phyloP scores from a whole-genome alignment of 1,140 invertebrate species.

The Forficula auricularia region DNA sequence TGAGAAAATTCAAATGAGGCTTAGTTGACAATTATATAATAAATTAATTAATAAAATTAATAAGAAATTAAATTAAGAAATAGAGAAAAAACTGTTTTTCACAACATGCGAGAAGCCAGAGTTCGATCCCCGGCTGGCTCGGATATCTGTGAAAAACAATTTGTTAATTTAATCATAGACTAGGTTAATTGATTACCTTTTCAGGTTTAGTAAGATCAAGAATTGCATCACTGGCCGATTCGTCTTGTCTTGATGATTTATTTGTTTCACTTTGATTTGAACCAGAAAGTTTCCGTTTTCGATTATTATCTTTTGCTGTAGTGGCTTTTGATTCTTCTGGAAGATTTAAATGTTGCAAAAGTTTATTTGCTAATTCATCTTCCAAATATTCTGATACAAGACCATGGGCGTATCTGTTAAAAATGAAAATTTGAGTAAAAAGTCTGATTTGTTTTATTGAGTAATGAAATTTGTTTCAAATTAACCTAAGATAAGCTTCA shows the following conservation, averaged over 20 bases:
- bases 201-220: constrained; percentile 14
- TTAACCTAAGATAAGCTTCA: not conserved
- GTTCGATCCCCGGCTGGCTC: no score
- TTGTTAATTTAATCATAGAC: no score
- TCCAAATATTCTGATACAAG: constrained; percentile 49
- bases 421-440: not conserved
- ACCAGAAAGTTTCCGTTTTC: constrained; percentile 35
- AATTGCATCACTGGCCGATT: constrained; percentile 11
- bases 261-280: constrained; percentile 24
- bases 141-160: no score
- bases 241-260: constrained; percentile 19
- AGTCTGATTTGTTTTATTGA: no score
- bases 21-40: no score
- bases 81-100: no score
- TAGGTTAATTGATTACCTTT: no score
- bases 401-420: constrained; percentile 37
- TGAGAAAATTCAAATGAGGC: no score
- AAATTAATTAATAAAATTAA: no score
- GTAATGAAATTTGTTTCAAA: not conserved
- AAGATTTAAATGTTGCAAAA: constrained; percentile 40
- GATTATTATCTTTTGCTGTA: constrained; percentile 22
- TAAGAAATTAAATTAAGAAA: no score
- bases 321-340: constrained; percentile 33
- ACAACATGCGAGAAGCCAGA: no score
- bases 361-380: constrained; percentile 38